These are phyloP conservation scores for Scaptomyza tumidula DNA, from an alignment of 2,888 invertebrate genomes.

Conservation along the genomic window DNA sequence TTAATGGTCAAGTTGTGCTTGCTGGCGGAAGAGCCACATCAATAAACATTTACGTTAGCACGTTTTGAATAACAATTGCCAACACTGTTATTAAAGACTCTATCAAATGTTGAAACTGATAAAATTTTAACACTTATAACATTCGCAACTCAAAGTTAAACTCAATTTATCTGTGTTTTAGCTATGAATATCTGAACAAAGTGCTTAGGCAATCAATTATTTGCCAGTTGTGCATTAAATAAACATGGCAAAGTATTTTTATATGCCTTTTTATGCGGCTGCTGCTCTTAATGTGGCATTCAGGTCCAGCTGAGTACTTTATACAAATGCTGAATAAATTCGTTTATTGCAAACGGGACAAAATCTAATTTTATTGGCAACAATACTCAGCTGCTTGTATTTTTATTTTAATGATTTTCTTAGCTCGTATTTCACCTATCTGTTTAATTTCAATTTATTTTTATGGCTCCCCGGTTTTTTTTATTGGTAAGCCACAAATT, in stretches of 20 bases:
- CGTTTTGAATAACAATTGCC: neutral
- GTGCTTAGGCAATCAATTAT: neutral
- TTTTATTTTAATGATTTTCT: slow-evolving; percentile 23
- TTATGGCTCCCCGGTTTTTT: neutral
- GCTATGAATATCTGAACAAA: neutral
- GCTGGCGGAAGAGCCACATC: neutral
- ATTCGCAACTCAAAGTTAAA: neutral
- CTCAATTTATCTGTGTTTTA: neutral
- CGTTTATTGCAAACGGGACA: neutral
- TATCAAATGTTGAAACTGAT: neutral
- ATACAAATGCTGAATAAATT: neutral
- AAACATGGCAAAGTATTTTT: neutral
- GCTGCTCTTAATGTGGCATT: too few relatives aligned
- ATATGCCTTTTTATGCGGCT: neutral
- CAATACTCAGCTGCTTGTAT: slow-evolving; percentile 17
- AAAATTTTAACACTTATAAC: neutral
- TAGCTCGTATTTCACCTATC: slow-evolving; percentile 14
- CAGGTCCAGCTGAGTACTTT: too few relatives aligned
- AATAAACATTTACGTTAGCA: neutral
- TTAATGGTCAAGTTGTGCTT: neutral
- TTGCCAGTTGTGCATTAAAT: neutral
- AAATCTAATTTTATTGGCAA: slow-evolving; percentile 17
- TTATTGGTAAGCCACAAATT: slow-evolving; percentile 55
- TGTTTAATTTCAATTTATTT: slow-evolving; percentile 30
- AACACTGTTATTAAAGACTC: neutral